phyloP scores from a whole-genome alignment of 2,888 invertebrate genomes.

The Pogonocherus hispidulus region DNA sequence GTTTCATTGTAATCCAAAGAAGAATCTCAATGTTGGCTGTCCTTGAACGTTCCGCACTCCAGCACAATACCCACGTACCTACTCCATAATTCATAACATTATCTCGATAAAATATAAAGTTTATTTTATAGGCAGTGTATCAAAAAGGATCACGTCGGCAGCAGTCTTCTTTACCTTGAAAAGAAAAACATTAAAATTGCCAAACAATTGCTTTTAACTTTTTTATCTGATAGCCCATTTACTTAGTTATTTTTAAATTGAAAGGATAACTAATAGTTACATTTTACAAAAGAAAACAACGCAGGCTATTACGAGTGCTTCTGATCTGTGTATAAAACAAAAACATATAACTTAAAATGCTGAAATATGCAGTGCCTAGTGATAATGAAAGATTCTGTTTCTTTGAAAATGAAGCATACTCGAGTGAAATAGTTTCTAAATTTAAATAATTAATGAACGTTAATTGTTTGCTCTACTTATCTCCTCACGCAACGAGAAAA shows the following conservation, averaged over 20 bases:
- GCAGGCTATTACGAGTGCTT: no score
- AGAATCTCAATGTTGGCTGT: not conserved
- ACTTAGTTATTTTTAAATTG: no score
- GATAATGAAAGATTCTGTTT: not conserved
- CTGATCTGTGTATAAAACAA: no score
- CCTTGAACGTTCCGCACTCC: constrained; percentile 15
- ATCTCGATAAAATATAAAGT: constrained; percentile 1
- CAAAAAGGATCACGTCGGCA: not conserved
- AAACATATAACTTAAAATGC: no score
- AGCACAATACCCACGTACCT: not conserved
- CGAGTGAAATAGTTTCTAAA: not conserved
- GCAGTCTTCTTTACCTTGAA: no score
- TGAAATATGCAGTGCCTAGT: no score
- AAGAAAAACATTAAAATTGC: no score
- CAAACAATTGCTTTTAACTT: no score
- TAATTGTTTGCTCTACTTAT: not conserved
- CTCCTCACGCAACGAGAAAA: not conserved
- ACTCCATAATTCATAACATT: not conserved
- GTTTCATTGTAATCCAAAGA: constrained; percentile 2
- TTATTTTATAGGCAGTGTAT: not conserved
- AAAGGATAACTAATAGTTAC: no score
- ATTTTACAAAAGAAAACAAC: no score
- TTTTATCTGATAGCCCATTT: no score
- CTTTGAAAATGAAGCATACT: not conserved
- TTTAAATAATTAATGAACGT: not conserved